phyloP scores from a whole-genome alignment of 92 coral and sea anemone species.

The Heteractis magnifica region DNA sequence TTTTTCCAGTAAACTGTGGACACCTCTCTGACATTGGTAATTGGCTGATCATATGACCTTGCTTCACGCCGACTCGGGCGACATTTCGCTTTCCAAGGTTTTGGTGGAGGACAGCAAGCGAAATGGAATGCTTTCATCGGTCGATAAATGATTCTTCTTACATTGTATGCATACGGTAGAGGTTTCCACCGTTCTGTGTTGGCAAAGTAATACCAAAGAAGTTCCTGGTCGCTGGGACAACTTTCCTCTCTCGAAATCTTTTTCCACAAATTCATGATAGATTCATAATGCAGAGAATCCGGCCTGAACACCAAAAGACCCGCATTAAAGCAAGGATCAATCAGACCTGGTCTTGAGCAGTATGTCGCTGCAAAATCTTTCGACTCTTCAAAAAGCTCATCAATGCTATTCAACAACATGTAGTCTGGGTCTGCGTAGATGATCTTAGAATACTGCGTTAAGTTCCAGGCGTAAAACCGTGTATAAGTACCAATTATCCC shows the following conservation, averaged over 20 bases:
- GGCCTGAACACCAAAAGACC: slow-evolving; percentile 70
- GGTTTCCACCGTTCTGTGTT: slow-evolving; percentile 66
- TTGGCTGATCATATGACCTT: slow-evolving; percentile 50
- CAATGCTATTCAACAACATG: slow-evolving; percentile 65
- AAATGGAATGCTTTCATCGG: slow-evolving; percentile 80
- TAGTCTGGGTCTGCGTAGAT: slow-evolving; percentile 71
- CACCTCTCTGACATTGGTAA: slow-evolving; percentile 47
- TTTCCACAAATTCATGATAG: slow-evolving; percentile 35
- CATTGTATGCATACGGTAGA: slow-evolving; percentile 74
- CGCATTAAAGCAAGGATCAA: slow-evolving; percentile 81
- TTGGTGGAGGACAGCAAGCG: slow-evolving; percentile 60
- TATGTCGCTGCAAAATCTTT: slow-evolving; percentile 62
- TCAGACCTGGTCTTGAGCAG: slow-evolving; percentile 64
- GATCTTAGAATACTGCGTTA: slow-evolving; percentile 66
- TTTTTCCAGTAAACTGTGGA: slow-evolving; percentile 53
- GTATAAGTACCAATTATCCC: slow-evolving; percentile 82
- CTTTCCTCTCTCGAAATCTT: slow-evolving; percentile 31
- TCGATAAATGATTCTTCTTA: slow-evolving; percentile 53
- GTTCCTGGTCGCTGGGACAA: slow-evolving; percentile 70
- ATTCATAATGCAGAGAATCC: slow-evolving; percentile 21
- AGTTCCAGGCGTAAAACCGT: slow-evolving; percentile 78
- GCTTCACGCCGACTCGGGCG: slow-evolving; percentile 81
- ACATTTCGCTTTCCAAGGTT: slow-evolving; percentile 75
- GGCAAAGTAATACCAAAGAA: slow-evolving; percentile 65
- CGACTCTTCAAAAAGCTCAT: slow-evolving; percentile 65